Evolutionary conservation across 2,113 vertebrate genomes (phyloP), one percentile per base, ranked within the genome.

Genomic region (Trematocara zebra): DNA sequence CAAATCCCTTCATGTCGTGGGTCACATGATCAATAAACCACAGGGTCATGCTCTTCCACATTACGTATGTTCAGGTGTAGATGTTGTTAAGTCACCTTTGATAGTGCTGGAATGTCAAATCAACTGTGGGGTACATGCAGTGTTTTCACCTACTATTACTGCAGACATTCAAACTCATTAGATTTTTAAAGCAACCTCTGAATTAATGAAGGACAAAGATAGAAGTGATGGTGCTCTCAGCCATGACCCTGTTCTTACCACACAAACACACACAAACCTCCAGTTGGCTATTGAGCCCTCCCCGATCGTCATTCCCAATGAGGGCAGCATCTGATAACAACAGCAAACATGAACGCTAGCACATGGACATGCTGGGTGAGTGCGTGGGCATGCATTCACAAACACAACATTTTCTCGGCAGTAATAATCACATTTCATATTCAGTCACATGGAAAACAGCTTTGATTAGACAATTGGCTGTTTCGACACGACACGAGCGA

Each of bases 371-470:
- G 69, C 84, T 61, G 64, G 31, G 40, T 7, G 47, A 74, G 35
- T 35, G 31, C 56, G 81, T 37, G 72, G 76, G 35, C 57, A 80
- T 20, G 57, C 49, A n/a, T 74, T 82, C 79, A 86, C 64, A 90
- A 85, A 81, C 74, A 52, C 72, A 86, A 89, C 23, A 67, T 90
- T 91, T 88, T 86, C 87, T 81, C 64, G 40, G 76, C 82, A 61
- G 82, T 35, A 28, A 80, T 84, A 92, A 90, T 92, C 89, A 79
- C 83, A 76, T 90, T 88, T 91, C 69, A 83, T 80, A 47, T 86
- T 89, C 86, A 87, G 82, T 89, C 85, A 78, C 88, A 90, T 44
- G 20, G 82, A 18, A 87, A 87, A 88, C 44, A 69, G 85, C 67
- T 89, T 78, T 90, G 82, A 92, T 88, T 85, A 37, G 61, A 83